Conservation (phyloP, 2,113 vertebrate genomes). For the Oostethus manadensis region DNA sequence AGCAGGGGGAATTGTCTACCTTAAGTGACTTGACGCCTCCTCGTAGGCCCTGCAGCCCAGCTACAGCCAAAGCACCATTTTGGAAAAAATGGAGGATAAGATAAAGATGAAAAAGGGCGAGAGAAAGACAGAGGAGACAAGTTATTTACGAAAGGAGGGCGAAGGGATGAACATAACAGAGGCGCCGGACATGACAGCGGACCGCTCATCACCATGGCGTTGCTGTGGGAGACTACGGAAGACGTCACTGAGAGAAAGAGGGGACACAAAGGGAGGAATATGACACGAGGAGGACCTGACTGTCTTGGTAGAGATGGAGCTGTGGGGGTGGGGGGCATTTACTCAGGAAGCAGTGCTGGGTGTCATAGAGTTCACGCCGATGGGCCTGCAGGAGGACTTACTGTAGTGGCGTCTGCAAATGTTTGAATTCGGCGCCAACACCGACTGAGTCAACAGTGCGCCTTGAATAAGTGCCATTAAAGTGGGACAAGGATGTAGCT, state of each 20-base stretch:
- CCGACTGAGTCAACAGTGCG: constrained; percentile 32
- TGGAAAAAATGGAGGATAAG: constrained; percentile 29
- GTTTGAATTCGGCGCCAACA: constrained; percentile 24
- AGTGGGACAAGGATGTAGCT: background rate
- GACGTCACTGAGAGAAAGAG: constrained; percentile 70
- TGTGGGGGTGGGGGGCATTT: constrained; percentile 30
- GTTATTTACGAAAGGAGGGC: constrained; percentile 74
- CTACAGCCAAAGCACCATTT: constrained; percentile 50
- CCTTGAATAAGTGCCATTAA: constrained; percentile 18
- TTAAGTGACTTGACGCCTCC: constrained; percentile 8
- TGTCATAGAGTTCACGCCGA: constrained; percentile 52
- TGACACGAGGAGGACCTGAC: constrained; percentile 47
- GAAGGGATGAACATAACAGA: constrained; percentile 68
- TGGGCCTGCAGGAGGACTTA: constrained; percentile 7
- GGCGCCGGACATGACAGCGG: constrained; percentile 72
- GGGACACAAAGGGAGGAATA: constrained; percentile 68
- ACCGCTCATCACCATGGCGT: constrained; percentile 71
- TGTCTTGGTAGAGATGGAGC: constrained; percentile 32
- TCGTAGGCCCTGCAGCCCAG: constrained; percentile 44
- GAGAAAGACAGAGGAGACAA: constrained; percentile 45
- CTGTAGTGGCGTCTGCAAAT: constrained; percentile 14
- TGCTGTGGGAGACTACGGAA: constrained; percentile 70
- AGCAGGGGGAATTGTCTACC: too few relatives aligned
- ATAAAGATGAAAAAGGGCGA: constrained; percentile 51
- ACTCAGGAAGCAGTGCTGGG: constrained; percentile 19